Evolutionary conservation across 2,888 invertebrate species (phyloP), one percentile per base, ranked within the genome.

Genomic region (Pediacus dermestoides): DNA sequence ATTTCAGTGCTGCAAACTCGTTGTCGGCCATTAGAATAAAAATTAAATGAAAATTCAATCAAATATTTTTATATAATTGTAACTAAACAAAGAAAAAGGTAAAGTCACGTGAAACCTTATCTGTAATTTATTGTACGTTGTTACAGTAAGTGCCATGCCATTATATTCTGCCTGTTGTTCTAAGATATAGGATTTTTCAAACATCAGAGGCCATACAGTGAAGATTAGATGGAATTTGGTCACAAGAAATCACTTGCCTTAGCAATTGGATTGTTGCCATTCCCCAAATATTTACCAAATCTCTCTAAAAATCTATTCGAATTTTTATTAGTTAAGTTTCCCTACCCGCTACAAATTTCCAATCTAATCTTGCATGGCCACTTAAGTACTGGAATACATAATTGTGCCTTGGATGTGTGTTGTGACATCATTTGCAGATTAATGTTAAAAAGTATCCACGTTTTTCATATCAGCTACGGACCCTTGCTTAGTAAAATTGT

Each of bases 341-440:
- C n/a, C n/a, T n/a, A n/a, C n/a, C n/a, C n/a, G n/a, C n/a, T n/a
- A n/a, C n/a, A n/a, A n/a, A n/a, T n/a, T n/a, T n/a, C n/a, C n/a
- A n/a, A n/a, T n/a, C n/a, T n/a, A n/a, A n/a, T n/a, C 8, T 13
- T 22, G 31, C 11, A 9, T 34, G 35, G 32, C 42, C 37, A 41
- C 47, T 44, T 43, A 54, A 61, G 62, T 65, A 65, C 66, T 66
- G 65, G 63, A 66, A 66, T 66, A 66, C 67, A 66, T 66, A 66
- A 55, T 61, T 61, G 67, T 67, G 67, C 67, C 66, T 66, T 66
- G 61, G 55, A 61, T 59, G 63, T 62, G 61, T 61, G 61, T 65
- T 60, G 62, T 58, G 59, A 63, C 53, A 56, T 58, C 41, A 53
- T 58, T 57, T 58, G 53, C 58, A 53, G 44, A 48, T 23, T 22